Base-by-base conservation (phyloP, 2,888 invertebrate species). In the Pollenia amentaria region DNA sequence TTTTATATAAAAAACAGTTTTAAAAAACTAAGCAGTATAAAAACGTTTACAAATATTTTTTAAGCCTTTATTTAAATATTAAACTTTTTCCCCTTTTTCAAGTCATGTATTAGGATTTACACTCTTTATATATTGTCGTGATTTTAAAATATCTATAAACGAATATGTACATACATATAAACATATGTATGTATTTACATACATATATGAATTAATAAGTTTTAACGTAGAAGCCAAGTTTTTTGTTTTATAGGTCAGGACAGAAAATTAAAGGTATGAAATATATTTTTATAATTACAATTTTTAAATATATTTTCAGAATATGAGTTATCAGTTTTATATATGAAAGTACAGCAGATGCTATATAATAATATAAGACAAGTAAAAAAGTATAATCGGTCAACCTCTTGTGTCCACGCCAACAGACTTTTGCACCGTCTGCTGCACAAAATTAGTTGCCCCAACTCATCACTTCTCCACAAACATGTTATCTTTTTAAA, bases 1-100 rank as follows among this genome's bases (percentile, higher is more conserved):
- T 55, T 18, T 16, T 7, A 18, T 53, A 60, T 29, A 0, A 53
- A 70, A 16, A 60, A 40, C 14, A 8, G 0, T 2, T 2, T 44
- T 46, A 48, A 62, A 51, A 21, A 76, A 48, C 29, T 44, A 29
- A 29, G 40, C 65, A 76, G 55, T 44, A 44, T n/a, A 65, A 51
- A 79, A 79, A 69, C 48, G 60, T 60, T 79, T 51, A 10, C 11
- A 55, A 65, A 55, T 55, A 77, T 55, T 3, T 29, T 29, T 29
- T 65, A 55, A 51, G 48, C 16, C 62, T 75, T 55, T 60, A 16
- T 18, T 60, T 73, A 11, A 29, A 29, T 38, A 16, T 29, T 46
- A 46, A 57, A 29, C 51, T 6, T 14, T 42, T 42, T 4, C 12
- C 21, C 40, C 51, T 16, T 55, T 14, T 70, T 9, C 18, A 57